These are phyloP conservation scores for Apis dorsata DNA, from an alignment of 1,140 invertebrate genomes.

Conservation along the genomic window DNA sequence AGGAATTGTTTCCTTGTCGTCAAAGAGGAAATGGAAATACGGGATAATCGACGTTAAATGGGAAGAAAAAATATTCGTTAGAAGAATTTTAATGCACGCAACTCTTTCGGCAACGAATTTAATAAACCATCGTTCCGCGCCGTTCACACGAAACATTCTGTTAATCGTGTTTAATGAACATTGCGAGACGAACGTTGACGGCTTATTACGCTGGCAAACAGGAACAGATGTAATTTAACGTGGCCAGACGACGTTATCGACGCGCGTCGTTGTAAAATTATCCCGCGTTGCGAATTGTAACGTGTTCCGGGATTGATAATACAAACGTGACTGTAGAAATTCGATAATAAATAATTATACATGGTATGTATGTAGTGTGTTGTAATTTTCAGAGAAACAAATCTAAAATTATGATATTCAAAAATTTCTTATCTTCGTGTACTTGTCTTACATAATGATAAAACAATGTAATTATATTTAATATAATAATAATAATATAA, in stretches of 20 bases:
- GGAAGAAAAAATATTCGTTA: background rate
- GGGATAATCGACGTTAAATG: background rate
- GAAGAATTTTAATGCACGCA: background rate
- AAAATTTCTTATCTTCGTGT: no score
- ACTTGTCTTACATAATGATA: no score
- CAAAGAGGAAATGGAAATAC: background rate
- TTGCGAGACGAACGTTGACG: constrained; percentile 21
- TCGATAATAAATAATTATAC: background rate
- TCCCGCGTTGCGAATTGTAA: background rate
- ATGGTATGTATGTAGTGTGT: background rate
- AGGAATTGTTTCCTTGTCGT: no score
- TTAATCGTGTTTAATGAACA: constrained; percentile 34
- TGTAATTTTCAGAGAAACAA: background rate
- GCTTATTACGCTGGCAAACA: constrained; percentile 17
- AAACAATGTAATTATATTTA: no score
- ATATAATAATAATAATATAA: no score
- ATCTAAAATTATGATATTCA: background rate
- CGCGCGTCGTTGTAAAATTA: constrained; percentile 21
- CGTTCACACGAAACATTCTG: constrained; percentile 1
- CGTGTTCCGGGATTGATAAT: background rate
- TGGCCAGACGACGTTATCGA: background rate
- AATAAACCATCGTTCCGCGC: constrained; percentile 5
- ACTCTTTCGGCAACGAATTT: constrained; percentile 6
- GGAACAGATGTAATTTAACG: constrained; percentile 15
- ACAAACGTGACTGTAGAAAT: background rate